Conservation (phyloP, 1,140 invertebrate species). For the Dinoponera quadriceps region DNA sequence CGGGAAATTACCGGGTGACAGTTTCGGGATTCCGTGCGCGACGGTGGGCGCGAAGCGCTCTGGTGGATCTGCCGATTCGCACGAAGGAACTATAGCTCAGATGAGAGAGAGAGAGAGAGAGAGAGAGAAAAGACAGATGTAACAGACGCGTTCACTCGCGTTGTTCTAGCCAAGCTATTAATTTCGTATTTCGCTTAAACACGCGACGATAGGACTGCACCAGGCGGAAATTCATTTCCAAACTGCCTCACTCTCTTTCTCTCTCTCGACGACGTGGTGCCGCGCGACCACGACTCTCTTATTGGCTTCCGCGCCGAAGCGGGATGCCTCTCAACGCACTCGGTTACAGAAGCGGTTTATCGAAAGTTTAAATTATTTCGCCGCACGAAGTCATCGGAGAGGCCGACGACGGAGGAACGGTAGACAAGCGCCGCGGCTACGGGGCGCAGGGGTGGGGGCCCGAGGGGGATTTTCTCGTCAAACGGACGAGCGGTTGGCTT, state of each 20-base stretch:
- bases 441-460: neutral
- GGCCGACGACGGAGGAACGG: constrained; percentile 3
- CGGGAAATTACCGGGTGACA: neutral
- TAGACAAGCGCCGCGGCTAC: constrained; percentile 6
- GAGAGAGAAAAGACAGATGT: constrained; percentile 20
- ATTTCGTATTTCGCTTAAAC: constrained; percentile 75
- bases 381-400: constrained; percentile 50
- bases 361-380: constrained; percentile 74
- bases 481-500: constrained; percentile 66
- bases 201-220: constrained; percentile 70
- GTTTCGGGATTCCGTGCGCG: neutral
- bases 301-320: constrained; percentile 67
- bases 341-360: constrained; percentile 73
- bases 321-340: constrained; percentile 58
- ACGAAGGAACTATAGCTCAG: neutral
- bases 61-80: constrained; percentile 10
- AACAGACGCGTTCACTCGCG: constrained; percentile 12
- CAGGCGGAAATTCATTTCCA: constrained; percentile 74
- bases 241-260: constrained; percentile 10
- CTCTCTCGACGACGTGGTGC: constrained; percentile 4
- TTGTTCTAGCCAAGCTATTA: constrained; percentile 67
- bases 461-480: constrained; percentile 63
- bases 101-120: constrained; percentile 17
- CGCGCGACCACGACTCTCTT: constrained; percentile 68
- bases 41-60: constrained; percentile 3